These are phyloP conservation scores for Cercopithecus diana DNA, from an alignment of 2,797 vertebrate genomes.

Conservation along the genomic window DNA sequence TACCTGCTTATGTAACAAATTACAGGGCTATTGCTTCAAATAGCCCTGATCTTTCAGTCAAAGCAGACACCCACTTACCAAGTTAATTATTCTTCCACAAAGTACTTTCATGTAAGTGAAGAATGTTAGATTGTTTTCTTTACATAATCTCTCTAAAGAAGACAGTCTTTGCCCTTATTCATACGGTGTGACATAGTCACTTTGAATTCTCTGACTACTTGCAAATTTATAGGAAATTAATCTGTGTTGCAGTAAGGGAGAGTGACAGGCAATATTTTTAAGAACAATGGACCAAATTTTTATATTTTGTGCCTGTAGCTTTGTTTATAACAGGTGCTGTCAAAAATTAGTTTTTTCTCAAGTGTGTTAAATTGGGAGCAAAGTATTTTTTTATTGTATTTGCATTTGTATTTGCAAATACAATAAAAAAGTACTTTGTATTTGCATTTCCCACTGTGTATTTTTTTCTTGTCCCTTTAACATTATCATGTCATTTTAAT, in stretches of 20 bases:
- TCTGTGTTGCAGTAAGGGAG: background rate
- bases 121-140: conserved; percentile 41
- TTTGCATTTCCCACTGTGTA: background rate
- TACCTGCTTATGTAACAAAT: conserved; percentile 70
- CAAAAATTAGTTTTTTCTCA: background rate
- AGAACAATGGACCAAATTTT: background rate
- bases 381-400: background rate
- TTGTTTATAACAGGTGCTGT: background rate
- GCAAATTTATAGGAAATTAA: conserved; percentile 36
- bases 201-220: conserved; percentile 19
- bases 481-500: background rate
- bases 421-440: background rate
- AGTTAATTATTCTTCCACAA: conserved; percentile 34
- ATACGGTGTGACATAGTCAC: background rate
- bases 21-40: conserved; percentile 42
- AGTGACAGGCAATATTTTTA: background rate
- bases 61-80: conserved; percentile 51
- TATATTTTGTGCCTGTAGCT: background rate
- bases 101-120: conserved; percentile 51
- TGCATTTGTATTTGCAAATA: background rate
- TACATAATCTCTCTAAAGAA: conserved; percentile 5
- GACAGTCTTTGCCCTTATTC: background rate
- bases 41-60: conserved; percentile 61
- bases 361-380: background rate
- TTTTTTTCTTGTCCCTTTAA: background rate